Percentiles rank a stretch among this genome's conserved stretches.
phyloP scores from a whole-genome alignment of 2,113 vertebrate genomes.

The Psilopogon haemacephalus region DNA sequence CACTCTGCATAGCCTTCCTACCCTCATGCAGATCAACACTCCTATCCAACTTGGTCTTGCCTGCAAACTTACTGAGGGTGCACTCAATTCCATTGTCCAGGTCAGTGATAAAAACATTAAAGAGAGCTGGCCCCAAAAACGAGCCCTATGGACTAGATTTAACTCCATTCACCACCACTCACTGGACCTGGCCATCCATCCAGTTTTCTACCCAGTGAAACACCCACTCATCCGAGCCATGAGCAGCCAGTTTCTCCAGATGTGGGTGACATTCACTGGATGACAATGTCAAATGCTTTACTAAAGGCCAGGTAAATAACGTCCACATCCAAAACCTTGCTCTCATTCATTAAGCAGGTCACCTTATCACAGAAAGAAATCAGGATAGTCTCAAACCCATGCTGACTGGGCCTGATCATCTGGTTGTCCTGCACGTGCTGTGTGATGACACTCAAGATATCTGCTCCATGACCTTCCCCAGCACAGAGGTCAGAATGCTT shows the following conservation, averaged over 20 bases:
- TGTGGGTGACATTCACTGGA: neutral
- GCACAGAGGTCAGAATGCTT: neutral
- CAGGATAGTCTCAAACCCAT: neutral
- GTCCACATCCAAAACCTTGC: neutral
- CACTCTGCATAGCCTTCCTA: neutral
- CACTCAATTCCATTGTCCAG: rapidly evolving
- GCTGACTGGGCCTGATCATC: neutral
- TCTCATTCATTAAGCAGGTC: neutral
- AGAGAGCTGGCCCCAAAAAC: neutral
- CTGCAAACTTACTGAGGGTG: too few species aligned
- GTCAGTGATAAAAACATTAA: neutral
- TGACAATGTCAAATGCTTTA: neutral
- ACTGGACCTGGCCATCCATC: neutral
- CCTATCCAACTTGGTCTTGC: neutral
- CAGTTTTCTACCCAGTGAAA: neutral
- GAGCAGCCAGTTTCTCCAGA: neutral
- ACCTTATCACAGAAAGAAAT: neutral
- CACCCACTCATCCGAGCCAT: neutral
- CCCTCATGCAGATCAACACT: neutral
- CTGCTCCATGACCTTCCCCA: neutral
- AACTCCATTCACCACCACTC: neutral
- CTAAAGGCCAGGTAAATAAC: neutral
- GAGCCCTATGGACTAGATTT: neutral
- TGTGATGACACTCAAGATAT: neutral
- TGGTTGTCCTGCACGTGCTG: neutral